Percentiles rank a stretch among this genome's conserved stretches.
Conservation (phyloP, 1,140 invertebrate species). For the Aphidius ervi region DNA sequence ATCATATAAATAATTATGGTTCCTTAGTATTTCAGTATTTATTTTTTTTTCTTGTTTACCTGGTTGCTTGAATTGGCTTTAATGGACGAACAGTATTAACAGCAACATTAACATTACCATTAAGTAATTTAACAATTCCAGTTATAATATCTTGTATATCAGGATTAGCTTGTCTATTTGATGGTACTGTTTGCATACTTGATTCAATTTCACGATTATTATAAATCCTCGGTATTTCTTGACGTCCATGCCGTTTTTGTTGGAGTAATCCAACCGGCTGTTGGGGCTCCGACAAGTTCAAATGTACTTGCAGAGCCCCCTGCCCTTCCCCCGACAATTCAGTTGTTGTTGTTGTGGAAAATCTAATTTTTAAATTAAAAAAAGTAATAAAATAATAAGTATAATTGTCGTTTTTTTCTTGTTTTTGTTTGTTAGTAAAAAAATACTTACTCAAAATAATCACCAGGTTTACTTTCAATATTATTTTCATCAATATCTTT, state of each 20-base stretch:
- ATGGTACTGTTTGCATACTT: slow-evolving; percentile 38
- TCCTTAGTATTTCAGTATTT: background rate
- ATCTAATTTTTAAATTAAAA: background rate
- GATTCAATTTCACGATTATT: slow-evolving; percentile 38
- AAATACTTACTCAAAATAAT: slow-evolving; percentile 42
- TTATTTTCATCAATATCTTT: slow-evolving; percentile 47
- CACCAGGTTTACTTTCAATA: slow-evolving; percentile 45
- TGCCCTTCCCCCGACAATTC: slow-evolving; percentile 63
- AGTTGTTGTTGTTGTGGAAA: slow-evolving; percentile 32
- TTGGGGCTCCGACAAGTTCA: slow-evolving; percentile 64
- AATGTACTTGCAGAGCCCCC: slow-evolving; percentile 65
- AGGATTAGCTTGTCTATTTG: slow-evolving; percentile 60
- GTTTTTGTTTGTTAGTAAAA: no score
- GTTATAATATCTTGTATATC: slow-evolving; percentile 89
- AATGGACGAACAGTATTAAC: slow-evolving; percentile 61
- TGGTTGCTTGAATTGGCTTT: slow-evolving; percentile 51
- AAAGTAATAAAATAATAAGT: background rate
- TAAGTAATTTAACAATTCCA: slow-evolving; percentile 81
- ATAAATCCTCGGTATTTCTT: slow-evolving; percentile 45
- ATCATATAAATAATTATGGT: background rate
- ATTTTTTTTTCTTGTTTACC: slow-evolving; percentile 29
- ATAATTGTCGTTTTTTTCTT: background rate
- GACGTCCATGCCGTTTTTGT: slow-evolving; percentile 38
- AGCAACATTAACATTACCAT: slow-evolving; percentile 81
- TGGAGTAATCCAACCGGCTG: slow-evolving; percentile 33